These are phyloP conservation scores for Chymomyza amoena DNA, from an alignment of 2,888 invertebrate genomes.

Conservation along the genomic window DNA sequence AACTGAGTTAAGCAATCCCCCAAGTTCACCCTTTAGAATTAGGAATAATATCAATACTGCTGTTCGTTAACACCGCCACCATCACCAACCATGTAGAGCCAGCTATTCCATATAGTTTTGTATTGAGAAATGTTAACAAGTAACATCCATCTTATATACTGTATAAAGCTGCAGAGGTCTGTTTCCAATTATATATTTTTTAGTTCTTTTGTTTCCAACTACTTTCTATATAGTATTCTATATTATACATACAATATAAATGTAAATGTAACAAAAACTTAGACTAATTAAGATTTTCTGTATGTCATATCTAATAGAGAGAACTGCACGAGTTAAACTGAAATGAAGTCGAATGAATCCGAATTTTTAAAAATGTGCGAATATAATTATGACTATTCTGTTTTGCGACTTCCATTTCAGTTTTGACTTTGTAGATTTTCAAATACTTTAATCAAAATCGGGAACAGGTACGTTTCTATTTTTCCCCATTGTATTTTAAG, in stretches of 20 bases:
- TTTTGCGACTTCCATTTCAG: too few species aligned
- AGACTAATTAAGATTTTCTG: background rate
- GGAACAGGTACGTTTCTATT: too few species aligned
- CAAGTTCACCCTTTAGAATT: background rate
- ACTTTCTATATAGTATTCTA: background rate
- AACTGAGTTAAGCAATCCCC: conserved; percentile 85
- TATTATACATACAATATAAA: background rate
- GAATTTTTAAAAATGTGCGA: too few species aligned
- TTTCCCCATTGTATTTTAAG: too few species aligned
- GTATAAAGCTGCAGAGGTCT: conserved; percentile 61
- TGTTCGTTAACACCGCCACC: background rate
- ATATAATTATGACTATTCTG: too few species aligned
- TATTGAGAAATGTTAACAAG: background rate
- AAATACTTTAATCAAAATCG: too few species aligned
- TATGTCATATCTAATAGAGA: background rate
- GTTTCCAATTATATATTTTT: conserved; percentile 27
- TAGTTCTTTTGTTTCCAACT: background rate
- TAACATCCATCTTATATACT: conserved; percentile 41
- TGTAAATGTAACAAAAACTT: background rate
- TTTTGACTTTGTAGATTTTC: too few species aligned
- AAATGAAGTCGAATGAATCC: too few species aligned
- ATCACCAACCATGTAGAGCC: background rate
- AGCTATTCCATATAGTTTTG: background rate
- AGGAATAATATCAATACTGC: background rate
- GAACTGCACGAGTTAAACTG: background rate